Conservation (phyloP, 2,113 vertebrate genomes). For the Lepisosteus oculatus region DNA sequence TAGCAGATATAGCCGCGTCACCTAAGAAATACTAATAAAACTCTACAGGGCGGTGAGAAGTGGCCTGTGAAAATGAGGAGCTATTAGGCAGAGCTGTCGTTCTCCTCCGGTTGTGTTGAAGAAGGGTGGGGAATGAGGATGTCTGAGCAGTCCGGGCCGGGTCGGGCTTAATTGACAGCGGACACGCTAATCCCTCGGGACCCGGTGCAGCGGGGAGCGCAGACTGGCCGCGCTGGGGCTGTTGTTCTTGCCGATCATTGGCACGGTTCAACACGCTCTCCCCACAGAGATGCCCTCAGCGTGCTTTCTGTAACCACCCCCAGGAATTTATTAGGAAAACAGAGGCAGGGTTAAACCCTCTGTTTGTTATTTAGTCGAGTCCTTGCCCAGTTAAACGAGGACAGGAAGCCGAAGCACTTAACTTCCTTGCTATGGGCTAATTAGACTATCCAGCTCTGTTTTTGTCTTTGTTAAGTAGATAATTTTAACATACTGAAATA, state of each 20-base stretch:
- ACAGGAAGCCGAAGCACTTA: constrained; percentile 23
- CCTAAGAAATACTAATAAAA: background rate
- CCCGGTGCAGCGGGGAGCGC: constrained; percentile 39
- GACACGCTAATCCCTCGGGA: constrained; percentile 66
- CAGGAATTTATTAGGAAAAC: constrained; percentile 28
- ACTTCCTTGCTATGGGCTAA: constrained; percentile 2
- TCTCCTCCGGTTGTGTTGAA: background rate
- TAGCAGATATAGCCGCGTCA: too few relatives aligned
- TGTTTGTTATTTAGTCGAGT: constrained; percentile 16
- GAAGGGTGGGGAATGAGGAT: constrained; percentile 26
- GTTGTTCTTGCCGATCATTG: constrained; percentile 43
- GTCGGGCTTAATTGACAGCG: constrained; percentile 56
- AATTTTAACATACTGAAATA: too few relatives aligned
- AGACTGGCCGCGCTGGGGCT: constrained; percentile 41
- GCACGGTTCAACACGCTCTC: constrained; percentile 44
- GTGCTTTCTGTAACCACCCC: constrained; percentile 28
- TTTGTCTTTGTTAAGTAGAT: background rate
- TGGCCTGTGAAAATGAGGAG: constrained; percentile 3
- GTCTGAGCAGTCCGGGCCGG: constrained; percentile 30
- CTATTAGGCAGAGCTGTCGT: background rate
- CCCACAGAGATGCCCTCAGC: constrained; percentile 27
- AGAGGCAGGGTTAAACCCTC: constrained; percentile 17
- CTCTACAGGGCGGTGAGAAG: constrained; percentile 26
- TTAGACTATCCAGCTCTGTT: background rate
- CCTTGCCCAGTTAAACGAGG: constrained; percentile 17